Evolutionary conservation across 2,113 vertebrate genomes (phyloP), one percentile per base, ranked within the genome.

Genomic region (Balaenoptera acutorostrata): DNA sequence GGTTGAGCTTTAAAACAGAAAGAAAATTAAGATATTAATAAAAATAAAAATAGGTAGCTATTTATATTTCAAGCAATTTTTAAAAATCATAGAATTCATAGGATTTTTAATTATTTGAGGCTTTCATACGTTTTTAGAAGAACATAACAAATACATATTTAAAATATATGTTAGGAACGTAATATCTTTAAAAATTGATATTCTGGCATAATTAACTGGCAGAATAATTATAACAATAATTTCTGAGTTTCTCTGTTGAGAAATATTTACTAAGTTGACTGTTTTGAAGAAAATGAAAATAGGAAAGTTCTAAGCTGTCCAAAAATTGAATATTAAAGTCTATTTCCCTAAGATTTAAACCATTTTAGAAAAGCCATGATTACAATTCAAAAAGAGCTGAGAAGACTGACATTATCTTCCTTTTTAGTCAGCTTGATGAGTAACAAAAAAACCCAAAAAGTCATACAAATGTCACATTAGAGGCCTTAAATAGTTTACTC

Each of bases 1-100:
- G 99, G 99, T 72, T 99, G 99, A 97, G 98, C 99, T 99, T 94
- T 93, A 98, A 98, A 93, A 63, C 0, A 64, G 36, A 93, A 10
- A 97, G 23, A 61, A 5, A 96, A 95, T 87, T 14, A 95, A 92
- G 27, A n/a, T 6, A 72, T 96, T 78, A 98, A 93, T 25, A 10
- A 10, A 63, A 94, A 63, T 82, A 41, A 96, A 97, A 71, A 83
- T 21, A 81, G 11, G 29, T 15, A 88, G 57, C 17, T 95, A 88
- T 95, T 89, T 33, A 83, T 29, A 91, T 71, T 80, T 86, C 44
- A 95, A 81, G 14, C n/a, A 88, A 27, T 36, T 91, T 66, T 84
- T 87, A 49, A 29, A 88, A 74, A 64, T 59, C 27, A 46, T 0
- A 91, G 49, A 94, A 85, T 74, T 93, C 8, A 94, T 0, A 41